A percentile compares a stretch with the other conserved stretches of the same genome.
phyloP scores from a whole-genome alignment of 2,113 vertebrate genomes.

The Urocynchramus pylzowi region DNA sequence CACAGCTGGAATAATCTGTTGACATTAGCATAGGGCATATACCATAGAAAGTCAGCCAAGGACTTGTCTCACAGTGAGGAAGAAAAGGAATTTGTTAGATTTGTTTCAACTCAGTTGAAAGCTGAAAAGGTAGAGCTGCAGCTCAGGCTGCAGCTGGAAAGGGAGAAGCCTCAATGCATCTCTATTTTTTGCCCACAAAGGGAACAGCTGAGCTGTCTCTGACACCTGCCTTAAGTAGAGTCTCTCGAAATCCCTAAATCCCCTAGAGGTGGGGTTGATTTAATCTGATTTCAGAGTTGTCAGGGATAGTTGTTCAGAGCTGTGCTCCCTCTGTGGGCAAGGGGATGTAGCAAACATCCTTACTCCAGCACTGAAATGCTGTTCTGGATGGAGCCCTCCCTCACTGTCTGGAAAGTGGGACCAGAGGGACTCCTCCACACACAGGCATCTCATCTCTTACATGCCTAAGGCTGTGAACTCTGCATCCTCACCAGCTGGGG shows the following conservation, averaged over 20 bases:
- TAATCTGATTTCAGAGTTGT: not conserved
- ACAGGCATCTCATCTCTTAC: not conserved
- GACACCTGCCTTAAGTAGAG: not conserved
- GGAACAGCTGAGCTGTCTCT: not conserved
- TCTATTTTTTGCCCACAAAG: not conserved
- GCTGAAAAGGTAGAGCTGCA: not conserved
- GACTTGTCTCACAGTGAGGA: not conserved
- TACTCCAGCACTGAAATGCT: not conserved
- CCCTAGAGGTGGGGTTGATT: not conserved
- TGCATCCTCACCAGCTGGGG: not conserved
- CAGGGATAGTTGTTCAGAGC: not conserved
- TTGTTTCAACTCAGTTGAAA: not conserved
- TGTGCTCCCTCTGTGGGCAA: not conserved
- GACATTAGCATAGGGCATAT: not conserved
- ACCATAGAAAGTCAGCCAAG: not conserved
- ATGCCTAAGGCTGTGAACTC: not conserved
- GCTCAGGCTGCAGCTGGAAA: not conserved
- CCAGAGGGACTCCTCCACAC: not conserved
- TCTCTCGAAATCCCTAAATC: not conserved
- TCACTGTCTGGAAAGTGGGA: rapidly evolving
- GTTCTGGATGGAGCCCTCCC: not conserved
- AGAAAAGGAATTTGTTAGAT: not conserved
- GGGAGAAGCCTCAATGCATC: not conserved
- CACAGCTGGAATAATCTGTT: not conserved
- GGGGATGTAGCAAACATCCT: not conserved